Conservation (phyloP, 2,888 invertebrate species). For the Diaperis boleti region DNA sequence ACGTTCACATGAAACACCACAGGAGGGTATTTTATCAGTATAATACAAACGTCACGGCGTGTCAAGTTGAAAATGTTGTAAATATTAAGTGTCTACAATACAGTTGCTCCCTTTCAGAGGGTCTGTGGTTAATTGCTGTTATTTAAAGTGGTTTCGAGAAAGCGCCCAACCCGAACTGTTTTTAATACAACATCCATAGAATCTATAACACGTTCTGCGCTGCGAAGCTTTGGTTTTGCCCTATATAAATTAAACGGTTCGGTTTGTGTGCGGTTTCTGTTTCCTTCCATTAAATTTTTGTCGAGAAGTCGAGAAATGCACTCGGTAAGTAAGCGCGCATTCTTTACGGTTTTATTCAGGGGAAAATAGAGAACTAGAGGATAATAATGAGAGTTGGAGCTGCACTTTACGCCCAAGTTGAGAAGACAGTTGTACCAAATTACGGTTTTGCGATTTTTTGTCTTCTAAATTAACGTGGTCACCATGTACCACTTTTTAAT, state of each 20-base stretch:
- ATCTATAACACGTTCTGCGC: slow-evolving; percentile 22
- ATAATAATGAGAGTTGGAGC: neutral
- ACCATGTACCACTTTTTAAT: no score
- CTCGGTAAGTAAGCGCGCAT: slow-evolving; percentile 18
- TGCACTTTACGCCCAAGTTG: neutral
- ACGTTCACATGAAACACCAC: slow-evolving; percentile 5
- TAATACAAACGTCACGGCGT: slow-evolving; percentile 1
- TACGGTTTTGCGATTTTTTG: no score
- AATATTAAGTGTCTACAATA: neutral
- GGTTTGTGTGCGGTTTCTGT: slow-evolving; percentile 35
- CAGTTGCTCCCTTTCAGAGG: neutral
- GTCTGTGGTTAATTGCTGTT: slow-evolving; percentile 3
- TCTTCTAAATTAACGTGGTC: no score
- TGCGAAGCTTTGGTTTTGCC: slow-evolving; percentile 33
- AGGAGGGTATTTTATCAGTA: slow-evolving; percentile 4
- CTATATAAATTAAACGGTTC: slow-evolving; percentile 35
- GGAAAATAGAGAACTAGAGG: slow-evolving; percentile 2
- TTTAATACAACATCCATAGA: slow-evolving; percentile 26
- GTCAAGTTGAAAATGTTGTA: neutral
- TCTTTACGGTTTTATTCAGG: slow-evolving; percentile 1
- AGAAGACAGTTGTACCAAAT: no score
- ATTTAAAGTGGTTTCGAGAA: slow-evolving; percentile 8
- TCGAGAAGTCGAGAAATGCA: slow-evolving; percentile 31
- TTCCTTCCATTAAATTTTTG: slow-evolving; percentile 34
- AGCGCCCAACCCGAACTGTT: slow-evolving; percentile 15